Conservation (phyloP, 2,888 invertebrate species). For the Pandemis heparana region DNA sequence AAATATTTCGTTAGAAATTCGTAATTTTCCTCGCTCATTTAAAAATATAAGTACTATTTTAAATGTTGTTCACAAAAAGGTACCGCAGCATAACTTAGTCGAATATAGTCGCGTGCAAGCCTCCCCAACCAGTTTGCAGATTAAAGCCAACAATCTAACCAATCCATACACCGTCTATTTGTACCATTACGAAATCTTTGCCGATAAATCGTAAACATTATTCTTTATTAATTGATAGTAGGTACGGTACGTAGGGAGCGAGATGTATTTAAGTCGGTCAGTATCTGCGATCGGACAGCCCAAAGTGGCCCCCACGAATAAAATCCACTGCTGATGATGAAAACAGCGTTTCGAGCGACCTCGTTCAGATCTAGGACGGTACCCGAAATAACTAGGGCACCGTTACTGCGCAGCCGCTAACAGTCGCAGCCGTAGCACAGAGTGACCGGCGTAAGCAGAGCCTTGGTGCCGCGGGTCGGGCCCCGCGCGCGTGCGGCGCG, state of each 20-base stretch:
- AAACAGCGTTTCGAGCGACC: conserved; percentile 76
- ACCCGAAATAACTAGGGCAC: conserved; percentile 84
- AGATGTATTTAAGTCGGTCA: conserved; percentile 60
- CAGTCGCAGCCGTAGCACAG: conserved; percentile 64
- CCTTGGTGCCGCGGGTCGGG: background rate
- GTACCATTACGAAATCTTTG: background rate
- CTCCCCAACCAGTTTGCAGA: too few relatives aligned
- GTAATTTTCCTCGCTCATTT: too few relatives aligned
- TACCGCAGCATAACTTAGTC: too few relatives aligned
- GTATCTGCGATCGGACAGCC: conserved; percentile 71
- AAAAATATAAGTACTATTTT: too few relatives aligned
- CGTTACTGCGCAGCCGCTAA: conserved; percentile 79
- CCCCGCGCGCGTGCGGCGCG: conserved; percentile 5
- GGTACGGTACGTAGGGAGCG: conserved; percentile 50
- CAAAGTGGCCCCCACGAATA: conserved; percentile 78
- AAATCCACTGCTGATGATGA: conserved; percentile 77
- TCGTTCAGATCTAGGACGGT: conserved; percentile 80
- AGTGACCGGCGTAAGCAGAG: conserved; percentile 50
- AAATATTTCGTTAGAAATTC: too few relatives aligned
- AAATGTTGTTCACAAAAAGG: too few relatives aligned
- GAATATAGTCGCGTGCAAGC: too few relatives aligned
- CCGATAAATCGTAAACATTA: background rate
- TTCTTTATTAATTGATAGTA: background rate
- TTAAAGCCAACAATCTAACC: too few relatives aligned
- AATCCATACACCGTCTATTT: too few relatives aligned